Conservation (phyloP, 2,113 vertebrate genomes). For the Semicossyphus pulcher region DNA sequence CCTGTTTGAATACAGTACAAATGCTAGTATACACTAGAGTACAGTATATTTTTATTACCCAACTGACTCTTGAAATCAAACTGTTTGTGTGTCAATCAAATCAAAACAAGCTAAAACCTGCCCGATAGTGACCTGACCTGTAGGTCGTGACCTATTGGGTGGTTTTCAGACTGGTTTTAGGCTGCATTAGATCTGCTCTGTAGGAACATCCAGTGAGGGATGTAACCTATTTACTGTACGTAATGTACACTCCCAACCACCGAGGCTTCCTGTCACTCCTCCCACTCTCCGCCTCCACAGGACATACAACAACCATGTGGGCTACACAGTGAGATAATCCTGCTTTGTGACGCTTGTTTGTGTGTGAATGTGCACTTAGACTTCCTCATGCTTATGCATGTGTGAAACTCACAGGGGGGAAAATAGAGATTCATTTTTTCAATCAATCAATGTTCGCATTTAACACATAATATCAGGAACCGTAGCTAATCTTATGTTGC, state of each 20-base stretch:
- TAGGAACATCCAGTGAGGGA: constrained; percentile 4
- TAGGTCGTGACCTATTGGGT: not conserved
- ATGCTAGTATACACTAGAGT: too few species aligned
- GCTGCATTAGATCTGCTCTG: constrained; percentile 21
- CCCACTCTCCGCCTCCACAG: not conserved
- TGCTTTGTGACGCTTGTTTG: constrained; percentile 9
- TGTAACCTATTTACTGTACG: constrained; percentile 49
- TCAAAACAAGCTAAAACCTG: not conserved
- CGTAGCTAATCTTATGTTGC: constrained; percentile 53
- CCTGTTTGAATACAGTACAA: too few species aligned
- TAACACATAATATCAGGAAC: not conserved
- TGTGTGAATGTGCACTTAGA: not conserved
- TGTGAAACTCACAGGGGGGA: not conserved
- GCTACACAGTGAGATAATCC: constrained; percentile 65
- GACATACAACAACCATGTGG: constrained; percentile 19
- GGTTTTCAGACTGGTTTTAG: constrained; percentile 42
- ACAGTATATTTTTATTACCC: too few species aligned
- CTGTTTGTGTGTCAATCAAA: not conserved
- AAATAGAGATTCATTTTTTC: not conserved
- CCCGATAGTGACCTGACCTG: constrained; percentile 3
- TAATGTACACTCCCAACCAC: constrained; percentile 48
- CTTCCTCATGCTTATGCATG: not conserved
- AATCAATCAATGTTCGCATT: not conserved
- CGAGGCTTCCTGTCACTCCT: constrained; percentile 11
- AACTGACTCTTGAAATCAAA: not conserved